phyloP scores from a whole-genome alignment of 2,797 vertebrate genomes.

The Sebastes umbrosus region DNA sequence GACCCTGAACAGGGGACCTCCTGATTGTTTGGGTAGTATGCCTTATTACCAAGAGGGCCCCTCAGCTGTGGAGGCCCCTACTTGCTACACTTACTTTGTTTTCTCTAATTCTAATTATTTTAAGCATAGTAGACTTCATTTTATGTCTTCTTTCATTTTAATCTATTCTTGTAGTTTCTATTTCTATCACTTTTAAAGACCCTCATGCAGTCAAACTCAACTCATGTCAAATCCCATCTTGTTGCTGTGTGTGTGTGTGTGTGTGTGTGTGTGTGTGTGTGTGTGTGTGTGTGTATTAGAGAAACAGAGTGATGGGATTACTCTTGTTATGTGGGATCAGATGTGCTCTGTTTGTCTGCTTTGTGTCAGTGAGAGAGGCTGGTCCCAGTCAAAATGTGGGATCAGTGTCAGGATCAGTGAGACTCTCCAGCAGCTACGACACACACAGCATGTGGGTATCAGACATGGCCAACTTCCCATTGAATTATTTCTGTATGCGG shows the following conservation, averaged over 20 bases:
- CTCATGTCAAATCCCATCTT: constrained; percentile 26
- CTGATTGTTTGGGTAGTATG: too few relatives aligned
- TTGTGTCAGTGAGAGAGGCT: constrained; percentile 58
- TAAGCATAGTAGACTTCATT: neutral
- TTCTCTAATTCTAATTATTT: neutral
- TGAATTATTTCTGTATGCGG: constrained; percentile 19
- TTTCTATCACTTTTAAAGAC: constrained; percentile 11
- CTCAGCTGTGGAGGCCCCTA: too few relatives aligned
- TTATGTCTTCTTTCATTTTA: neutral
- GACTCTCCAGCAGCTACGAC: constrained; percentile 28
- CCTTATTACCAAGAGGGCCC: too few relatives aligned
- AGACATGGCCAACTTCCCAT: constrained; percentile 29
- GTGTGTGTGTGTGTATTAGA: neutral
- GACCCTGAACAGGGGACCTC: too few relatives aligned
- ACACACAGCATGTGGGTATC: constrained; percentile 20
- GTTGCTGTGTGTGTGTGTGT: constrained; percentile 5
- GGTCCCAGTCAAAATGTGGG: constrained; percentile 57
- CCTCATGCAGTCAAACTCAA: neutral
- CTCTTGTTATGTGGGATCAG: constrained; percentile 71
- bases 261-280: neutral
- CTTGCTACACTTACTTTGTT: neutral
- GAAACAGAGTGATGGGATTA: constrained; percentile 63
- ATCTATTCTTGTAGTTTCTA: neutral
- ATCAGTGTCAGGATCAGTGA: constrained; percentile 74
- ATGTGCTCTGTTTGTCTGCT: constrained; percentile 73